Base-by-base conservation (phyloP, 2,113 vertebrate species). In the Gasterosteus aculeatus region DNA sequence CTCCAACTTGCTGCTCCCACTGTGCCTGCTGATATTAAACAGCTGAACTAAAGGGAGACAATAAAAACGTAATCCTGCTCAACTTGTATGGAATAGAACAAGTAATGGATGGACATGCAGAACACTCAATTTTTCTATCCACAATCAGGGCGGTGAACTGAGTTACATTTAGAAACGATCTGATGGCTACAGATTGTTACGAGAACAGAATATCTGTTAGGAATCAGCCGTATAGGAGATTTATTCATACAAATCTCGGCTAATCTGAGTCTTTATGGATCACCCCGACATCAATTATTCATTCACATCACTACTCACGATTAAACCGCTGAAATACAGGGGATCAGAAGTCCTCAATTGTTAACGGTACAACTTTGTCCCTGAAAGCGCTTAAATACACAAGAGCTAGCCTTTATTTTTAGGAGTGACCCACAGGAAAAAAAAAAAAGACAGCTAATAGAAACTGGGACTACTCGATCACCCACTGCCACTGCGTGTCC, bases 381-480 rank as follows among this genome's bases (percentile, higher is more conserved):
- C 70, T 70, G 72, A 82, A 75, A 73, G 73, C 69, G 16, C 67
- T 63, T 63, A 71, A 67, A 80, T 57, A 65, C 72, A 73, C 81
- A 53, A 68, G 76, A 68, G 62, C 74, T 49, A 67, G 64, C 39
- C 46, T 80, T 71, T 86, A 89, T 88, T 86, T 87, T 88, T 92
- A 87, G 84, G 69, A 81, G 57, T 86, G 84, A 91, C 88, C 91
- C 88, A 80, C 69, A 85, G 85, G 85, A 89, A 74, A 35, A 33
- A 33, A 33, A 33, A 33, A 85, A 53, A 80, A 81, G 86, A 78
- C 77, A 74, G 82, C 83, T 79, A 85, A 85, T 82, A 86, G 88
- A 92, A 93, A 90, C 89, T 89, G 82, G 92, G 91, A 86, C 92
- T 91, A 83, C 86, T 90, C 87, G 86, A 85, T 77, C 77, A 69